Percentiles rank a stretch among this genome's conserved stretches.
Evolutionary conservation across 2,888 invertebrate genomes (phyloP).

Genomic region (Amphipyra tragopoginis): DNA sequence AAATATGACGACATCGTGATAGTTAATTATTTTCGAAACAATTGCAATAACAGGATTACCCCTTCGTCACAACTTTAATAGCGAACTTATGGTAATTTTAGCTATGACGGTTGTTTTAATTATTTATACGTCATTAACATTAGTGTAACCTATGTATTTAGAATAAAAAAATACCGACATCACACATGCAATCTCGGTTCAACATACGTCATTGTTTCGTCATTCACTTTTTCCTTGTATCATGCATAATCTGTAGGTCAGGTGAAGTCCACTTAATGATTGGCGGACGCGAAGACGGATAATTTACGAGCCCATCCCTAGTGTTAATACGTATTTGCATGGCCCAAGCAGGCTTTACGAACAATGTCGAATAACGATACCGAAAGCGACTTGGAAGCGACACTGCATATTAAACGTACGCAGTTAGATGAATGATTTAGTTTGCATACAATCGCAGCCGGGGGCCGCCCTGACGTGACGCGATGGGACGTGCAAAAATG

Average conservation of each 20-base stretch:
- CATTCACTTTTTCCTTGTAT: slow-evolving; percentile 42
- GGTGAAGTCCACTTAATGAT: slow-evolving; percentile 18
- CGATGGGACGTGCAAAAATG: slow-evolving; percentile 79
- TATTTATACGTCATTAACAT: slow-evolving; percentile 9
- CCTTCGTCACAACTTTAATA: no score
- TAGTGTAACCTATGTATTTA: neutral
- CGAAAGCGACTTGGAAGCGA: slow-evolving; percentile 58
- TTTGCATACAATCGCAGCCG: slow-evolving; percentile 81
- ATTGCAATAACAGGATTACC: no score
- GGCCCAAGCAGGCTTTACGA: slow-evolving; percentile 38
- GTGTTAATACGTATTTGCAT: slow-evolving; percentile 42
- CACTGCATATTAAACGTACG: slow-evolving; percentile 65
- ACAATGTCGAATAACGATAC: slow-evolving; percentile 61
- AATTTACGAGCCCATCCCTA: slow-evolving; percentile 31
- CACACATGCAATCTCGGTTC: slow-evolving; percentile 10
- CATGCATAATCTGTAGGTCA: slow-evolving; percentile 36
- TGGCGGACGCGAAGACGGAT: slow-evolving; percentile 24
- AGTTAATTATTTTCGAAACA: no score
- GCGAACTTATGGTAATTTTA: neutral
- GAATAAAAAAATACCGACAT: slow-evolving; percentile 11
- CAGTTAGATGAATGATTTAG: slow-evolving; percentile 67
- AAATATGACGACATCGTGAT: no score
- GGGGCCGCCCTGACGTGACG: slow-evolving; percentile 60
- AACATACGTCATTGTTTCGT: slow-evolving; percentile 35
- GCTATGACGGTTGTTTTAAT: neutral